Conservation (phyloP, 2,113 vertebrate species). For the Oncorhynchus masou region DNA sequence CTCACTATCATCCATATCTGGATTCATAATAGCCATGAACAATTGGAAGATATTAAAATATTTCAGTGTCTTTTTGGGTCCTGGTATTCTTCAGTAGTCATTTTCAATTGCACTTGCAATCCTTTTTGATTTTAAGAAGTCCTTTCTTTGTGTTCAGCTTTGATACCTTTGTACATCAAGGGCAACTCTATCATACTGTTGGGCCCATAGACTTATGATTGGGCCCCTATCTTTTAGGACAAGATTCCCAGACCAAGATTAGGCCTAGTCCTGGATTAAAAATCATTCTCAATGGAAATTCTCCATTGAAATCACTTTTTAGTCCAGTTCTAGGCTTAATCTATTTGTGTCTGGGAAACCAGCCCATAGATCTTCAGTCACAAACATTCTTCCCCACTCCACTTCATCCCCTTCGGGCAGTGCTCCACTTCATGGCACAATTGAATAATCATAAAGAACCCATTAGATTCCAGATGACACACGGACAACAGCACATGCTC, state of each 20-base stretch:
- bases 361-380: slow-evolving; percentile 41
- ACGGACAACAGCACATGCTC: slow-evolving; percentile 38
- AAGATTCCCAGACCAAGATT: slow-evolving; percentile 5
- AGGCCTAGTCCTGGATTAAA: background rate
- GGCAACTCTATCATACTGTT: too few species aligned
- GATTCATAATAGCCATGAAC: background rate
- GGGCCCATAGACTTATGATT: background rate
- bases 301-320: too few species aligned
- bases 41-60: background rate
- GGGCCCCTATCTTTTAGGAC: background rate
- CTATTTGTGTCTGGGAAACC: too few species aligned
- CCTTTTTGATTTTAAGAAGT: background rate
- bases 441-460: slow-evolving; percentile 68
- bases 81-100: background rate
- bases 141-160: background rate
- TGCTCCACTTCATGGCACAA: slow-evolving; percentile 47
- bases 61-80: background rate
- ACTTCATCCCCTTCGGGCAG: slow-evolving; percentile 52
- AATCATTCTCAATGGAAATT: too few species aligned
- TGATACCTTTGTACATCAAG: background rate
- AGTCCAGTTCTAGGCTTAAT: too few species aligned
- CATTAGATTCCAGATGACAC: slow-evolving; percentile 47
- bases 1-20: background rate
- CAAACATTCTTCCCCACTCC: slow-evolving; percentile 43
- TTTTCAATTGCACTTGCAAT: background rate